phyloP scores from a whole-genome alignment of 2,888 invertebrate genomes.

The Cybosia mesomella region DNA sequence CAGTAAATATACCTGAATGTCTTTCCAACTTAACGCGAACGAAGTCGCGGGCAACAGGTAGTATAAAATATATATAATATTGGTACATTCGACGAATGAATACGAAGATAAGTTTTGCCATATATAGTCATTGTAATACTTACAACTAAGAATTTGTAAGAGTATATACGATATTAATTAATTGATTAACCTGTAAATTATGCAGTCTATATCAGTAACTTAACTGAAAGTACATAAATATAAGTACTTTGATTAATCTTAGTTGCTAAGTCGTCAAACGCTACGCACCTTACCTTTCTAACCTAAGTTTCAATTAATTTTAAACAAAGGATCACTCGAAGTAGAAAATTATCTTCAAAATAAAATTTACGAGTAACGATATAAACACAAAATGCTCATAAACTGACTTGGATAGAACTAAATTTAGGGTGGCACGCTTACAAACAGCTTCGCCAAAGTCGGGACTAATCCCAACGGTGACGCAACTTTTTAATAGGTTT shows the following conservation, averaged over 20 bases:
- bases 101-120: no score
- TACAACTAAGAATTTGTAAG: not conserved
- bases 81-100: no score
- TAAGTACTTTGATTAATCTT: constrained; percentile 1
- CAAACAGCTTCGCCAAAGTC: constrained; percentile 32
- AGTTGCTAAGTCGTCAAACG: constrained; percentile 3
- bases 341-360: constrained; percentile 45
- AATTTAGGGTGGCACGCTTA: constrained; percentile 43
- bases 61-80: no score
- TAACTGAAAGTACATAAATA: not conserved
- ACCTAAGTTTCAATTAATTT: constrained; percentile 38
- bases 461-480: constrained; percentile 40
- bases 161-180: not conserved
- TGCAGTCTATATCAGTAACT: not conserved
- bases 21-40: no score
- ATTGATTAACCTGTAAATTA: not conserved
- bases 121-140: not conserved
- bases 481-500: constrained; percentile 54
- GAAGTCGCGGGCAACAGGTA: no score
- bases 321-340: constrained; percentile 38
- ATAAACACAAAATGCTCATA: constrained; percentile 46
- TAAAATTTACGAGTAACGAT: constrained; percentile 38
- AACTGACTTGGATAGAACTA: constrained; percentile 46
- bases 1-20: no score
- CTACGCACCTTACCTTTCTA: constrained; percentile 5